Conservation (phyloP, 2,888 invertebrate genomes). For the Chesias legatella region DNA sequence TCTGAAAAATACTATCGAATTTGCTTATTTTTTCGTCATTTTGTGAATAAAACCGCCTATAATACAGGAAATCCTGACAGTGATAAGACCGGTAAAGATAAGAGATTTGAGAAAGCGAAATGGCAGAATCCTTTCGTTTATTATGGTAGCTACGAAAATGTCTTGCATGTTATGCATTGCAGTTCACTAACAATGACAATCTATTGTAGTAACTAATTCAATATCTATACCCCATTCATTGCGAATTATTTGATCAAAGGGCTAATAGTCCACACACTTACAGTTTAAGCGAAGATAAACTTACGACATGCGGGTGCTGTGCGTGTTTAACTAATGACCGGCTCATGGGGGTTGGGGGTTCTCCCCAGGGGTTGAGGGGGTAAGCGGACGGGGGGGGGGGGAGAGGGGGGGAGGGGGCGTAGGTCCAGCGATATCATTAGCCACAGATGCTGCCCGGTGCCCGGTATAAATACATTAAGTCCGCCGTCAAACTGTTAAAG, state of each 20-base stretch:
- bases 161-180: slow-evolving; percentile 37
- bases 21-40: no score
- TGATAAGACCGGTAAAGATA: no score
- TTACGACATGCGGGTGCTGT: slow-evolving; percentile 78
- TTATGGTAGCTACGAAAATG: no score
- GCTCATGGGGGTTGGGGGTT: slow-evolving; percentile 58
- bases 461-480: slow-evolving; percentile 79
- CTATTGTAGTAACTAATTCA: slow-evolving; percentile 71
- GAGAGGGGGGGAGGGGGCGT: slow-evolving; percentile 32
- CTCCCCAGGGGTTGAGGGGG: neutral
- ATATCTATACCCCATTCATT: slow-evolving; percentile 76
- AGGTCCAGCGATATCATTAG: slow-evolving; percentile 77
- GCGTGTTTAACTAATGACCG: slow-evolving; percentile 81
- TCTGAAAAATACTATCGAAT: no score
- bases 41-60: no score
- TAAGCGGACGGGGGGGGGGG: neutral
- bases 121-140: no score
- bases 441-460: slow-evolving; percentile 75
- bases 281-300: slow-evolving; percentile 78
- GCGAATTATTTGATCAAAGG: slow-evolving; percentile 79
- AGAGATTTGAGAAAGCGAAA: no score
- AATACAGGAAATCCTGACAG: no score
- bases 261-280: slow-evolving; percentile 78
- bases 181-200: slow-evolving; percentile 54
- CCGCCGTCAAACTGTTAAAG: slow-evolving; percentile 75